phyloP scores from a whole-genome alignment of 2,797 vertebrate genomes.

The Muraenolepis orangiensis region DNA sequence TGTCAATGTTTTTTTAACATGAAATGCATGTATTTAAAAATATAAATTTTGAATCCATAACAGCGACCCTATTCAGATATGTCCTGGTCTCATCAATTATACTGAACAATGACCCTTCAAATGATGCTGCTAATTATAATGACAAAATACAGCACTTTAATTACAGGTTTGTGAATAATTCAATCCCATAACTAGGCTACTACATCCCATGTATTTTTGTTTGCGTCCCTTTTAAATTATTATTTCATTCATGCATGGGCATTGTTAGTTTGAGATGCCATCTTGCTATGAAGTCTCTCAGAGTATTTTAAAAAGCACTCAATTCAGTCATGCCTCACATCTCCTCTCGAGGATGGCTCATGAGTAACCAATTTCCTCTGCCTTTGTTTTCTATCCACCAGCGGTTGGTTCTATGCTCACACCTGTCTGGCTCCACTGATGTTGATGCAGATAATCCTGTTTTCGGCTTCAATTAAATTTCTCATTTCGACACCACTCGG shows the following conservation, averaged over 20 bases:
- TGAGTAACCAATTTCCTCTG: not conserved
- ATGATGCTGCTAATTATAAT: not conserved
- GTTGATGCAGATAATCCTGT: constrained; percentile 30
- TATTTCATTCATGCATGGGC: constrained; percentile 1
- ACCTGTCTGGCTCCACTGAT: constrained; percentile 36
- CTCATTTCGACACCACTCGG: constrained; percentile 26
- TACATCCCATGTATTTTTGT: not conserved
- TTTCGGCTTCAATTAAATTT: constrained; percentile 37
- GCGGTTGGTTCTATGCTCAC: constrained; percentile 12
- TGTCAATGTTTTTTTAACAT: not conserved
- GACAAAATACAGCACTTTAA: not conserved
- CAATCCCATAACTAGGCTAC: not conserved
- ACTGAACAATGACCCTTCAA: not conserved
- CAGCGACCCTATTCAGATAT: not conserved
- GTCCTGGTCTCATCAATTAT: not conserved
- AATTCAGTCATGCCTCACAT: not conserved
- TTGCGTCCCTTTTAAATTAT: not conserved
- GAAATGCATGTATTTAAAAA: not conserved
- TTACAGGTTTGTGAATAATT: not conserved
- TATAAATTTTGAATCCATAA: not conserved
- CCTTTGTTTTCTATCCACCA: not conserved
- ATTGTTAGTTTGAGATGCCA: not conserved
- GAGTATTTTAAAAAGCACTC: not conserved
- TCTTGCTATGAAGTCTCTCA: not conserved
- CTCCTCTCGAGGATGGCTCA: not conserved